These are phyloP conservation scores for Cuniculus paca DNA, from an alignment of 2,797 vertebrate genomes.

Conservation along the genomic window DNA sequence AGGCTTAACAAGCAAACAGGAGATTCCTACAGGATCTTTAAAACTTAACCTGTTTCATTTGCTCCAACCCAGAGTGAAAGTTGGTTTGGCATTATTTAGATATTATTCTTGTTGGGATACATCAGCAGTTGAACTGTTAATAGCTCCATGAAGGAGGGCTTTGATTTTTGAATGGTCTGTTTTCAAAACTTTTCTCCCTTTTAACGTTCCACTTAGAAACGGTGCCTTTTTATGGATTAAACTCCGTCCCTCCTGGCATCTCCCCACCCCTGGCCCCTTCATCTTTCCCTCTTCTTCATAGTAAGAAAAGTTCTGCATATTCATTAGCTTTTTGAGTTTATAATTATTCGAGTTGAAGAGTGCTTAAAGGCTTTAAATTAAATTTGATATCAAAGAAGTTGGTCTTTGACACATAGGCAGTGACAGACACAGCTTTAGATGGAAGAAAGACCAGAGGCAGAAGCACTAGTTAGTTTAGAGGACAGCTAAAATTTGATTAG, in stretches of 20 bases:
- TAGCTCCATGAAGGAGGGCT: neutral
- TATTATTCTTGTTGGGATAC: neutral
- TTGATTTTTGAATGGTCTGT: neutral
- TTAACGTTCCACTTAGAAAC: neutral
- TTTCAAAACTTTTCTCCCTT: neutral
- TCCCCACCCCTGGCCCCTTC: neutral
- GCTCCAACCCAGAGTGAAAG: neutral
- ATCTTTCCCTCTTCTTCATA: neutral
- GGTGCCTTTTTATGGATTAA: neutral
- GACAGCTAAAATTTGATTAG: neutral
- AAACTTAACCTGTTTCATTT: neutral
- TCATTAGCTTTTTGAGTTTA: constrained; percentile 20
- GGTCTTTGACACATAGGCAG: neutral
- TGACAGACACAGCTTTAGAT: neutral
- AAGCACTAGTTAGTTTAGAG: constrained; percentile 32
- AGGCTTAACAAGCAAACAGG: neutral
- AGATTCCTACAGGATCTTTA: neutral
- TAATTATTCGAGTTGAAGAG: neutral
- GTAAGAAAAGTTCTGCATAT: constrained; percentile 31
- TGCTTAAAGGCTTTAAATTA: neutral
- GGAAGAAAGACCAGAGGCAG: neutral
- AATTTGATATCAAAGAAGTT: constrained; percentile 8
- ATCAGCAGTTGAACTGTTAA: neutral
- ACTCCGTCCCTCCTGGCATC: neutral
- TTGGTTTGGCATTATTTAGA: neutral